Conservation (phyloP, 2,113 vertebrate genomes). For the Ramphastos sulfuratus region DNA sequence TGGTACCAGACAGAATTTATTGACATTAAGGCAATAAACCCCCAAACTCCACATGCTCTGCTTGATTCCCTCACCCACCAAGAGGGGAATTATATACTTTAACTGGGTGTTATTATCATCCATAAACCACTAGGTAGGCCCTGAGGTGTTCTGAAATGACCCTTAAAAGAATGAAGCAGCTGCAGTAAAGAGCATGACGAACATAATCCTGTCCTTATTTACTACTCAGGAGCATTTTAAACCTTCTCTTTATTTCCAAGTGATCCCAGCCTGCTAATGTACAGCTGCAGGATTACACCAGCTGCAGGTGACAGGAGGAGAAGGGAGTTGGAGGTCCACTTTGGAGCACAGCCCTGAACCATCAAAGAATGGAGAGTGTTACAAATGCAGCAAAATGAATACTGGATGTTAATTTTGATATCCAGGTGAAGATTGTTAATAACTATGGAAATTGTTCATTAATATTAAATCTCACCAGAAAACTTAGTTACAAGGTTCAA, state of each 20-base stretch:
- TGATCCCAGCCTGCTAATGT: conserved; percentile 4
- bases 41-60: not conserved
- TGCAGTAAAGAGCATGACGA: not conserved
- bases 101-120: conserved; percentile 10
- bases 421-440: no score
- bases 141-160: not conserved
- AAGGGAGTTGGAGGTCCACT: not conserved
- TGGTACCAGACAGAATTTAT: not conserved
- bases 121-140: not conserved
- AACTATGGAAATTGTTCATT: no score
- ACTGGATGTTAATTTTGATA: no score
- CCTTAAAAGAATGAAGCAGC: not conserved
- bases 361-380: not conserved
- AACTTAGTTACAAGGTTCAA: no score
- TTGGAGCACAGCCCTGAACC: not conserved
- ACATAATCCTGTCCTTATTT: not conserved
- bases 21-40: conserved; percentile 5
- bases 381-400: no score
- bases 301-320: not conserved
- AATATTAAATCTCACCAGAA: no score
- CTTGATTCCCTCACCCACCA: not conserved
- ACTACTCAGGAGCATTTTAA: conserved; percentile 18
- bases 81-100: not conserved
- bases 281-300: not conserved
- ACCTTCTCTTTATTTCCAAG: conserved; percentile 15